phyloP scores from a whole-genome alignment of 2,888 invertebrate genomes.

The Eulithis testata region DNA sequence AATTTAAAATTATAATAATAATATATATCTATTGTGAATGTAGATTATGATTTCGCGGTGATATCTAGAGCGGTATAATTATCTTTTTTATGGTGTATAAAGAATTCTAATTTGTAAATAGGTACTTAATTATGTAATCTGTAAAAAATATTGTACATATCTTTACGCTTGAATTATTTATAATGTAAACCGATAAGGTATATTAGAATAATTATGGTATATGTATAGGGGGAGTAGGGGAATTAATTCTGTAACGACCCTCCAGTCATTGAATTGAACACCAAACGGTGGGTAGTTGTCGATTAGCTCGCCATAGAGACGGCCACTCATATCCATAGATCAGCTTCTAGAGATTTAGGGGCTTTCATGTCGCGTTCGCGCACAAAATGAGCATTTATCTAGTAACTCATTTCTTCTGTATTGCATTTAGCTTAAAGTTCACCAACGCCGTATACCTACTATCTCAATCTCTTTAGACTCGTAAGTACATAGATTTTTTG shows the following conservation, averaged over 20 bases:
- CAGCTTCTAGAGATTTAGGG: conserved; percentile 75
- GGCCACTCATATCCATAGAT: conserved; percentile 57
- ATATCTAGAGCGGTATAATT: conserved; percentile 81
- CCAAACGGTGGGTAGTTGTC: conserved; percentile 31
- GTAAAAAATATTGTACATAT: conserved; percentile 84
- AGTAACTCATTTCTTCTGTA: conserved; percentile 69
- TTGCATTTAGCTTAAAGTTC: conserved; percentile 60
- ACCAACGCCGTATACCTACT: conserved; percentile 9
- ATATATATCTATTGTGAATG: conserved; percentile 81
- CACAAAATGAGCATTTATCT: conserved; percentile 65
- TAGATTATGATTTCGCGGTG: conserved; percentile 84
- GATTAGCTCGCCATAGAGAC: conserved; percentile 29
- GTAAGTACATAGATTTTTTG: not conserved
- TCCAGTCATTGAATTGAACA: conserved; percentile 26
- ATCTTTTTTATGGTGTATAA: conserved; percentile 84
- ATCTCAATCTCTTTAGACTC: not conserved
- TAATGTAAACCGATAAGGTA: conserved; percentile 73
- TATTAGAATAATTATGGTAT: conserved; percentile 62
- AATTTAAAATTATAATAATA: conserved; percentile 64
- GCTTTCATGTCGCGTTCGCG: conserved; percentile 61
- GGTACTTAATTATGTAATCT: conserved; percentile 82
- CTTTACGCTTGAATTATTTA: conserved; percentile 84
- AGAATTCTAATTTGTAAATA: conserved; percentile 85
- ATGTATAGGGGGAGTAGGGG: conserved; percentile 42
- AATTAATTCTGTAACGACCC: conserved; percentile 25